Percentiles rank a stretch among this genome's conserved stretches.
Conservation (phyloP, 1,140 invertebrate species). For the Aphidius gifuensis region DNA sequence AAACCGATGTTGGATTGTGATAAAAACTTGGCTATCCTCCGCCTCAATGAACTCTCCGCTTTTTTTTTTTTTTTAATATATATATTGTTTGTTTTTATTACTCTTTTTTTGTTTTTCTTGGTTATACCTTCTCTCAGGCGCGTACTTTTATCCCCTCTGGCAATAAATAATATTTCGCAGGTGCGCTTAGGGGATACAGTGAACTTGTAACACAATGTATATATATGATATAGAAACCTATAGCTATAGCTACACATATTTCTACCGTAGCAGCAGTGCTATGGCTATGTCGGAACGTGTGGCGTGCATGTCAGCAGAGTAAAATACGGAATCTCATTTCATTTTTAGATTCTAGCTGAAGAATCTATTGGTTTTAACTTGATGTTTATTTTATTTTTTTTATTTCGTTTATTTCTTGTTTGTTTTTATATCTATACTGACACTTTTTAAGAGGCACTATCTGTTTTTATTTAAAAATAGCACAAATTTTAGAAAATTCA, state of each 20-base stretch:
- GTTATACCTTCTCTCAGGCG: constrained; percentile 10
- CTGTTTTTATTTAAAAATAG: too few relatives aligned
- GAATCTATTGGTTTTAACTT: background rate
- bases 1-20: constrained; percentile 37
- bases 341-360: too few relatives aligned
- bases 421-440: too few relatives aligned
- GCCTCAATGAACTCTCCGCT: constrained; percentile 6
- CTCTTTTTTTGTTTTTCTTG: constrained; percentile 23
- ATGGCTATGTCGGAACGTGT: constrained; percentile 17
- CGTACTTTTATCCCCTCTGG: constrained; percentile 14
- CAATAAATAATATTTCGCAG: constrained; percentile 53
- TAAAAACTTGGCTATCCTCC: constrained; percentile 33
- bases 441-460: too few relatives aligned
- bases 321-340: constrained; percentile 18
- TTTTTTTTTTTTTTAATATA: constrained; percentile 11
- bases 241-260: constrained; percentile 13
- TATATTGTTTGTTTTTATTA: constrained; percentile 22
- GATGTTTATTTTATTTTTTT: background rate
- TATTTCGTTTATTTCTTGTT: background rate
- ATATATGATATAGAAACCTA: constrained; percentile 19
- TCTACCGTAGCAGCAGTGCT: constrained; percentile 27
- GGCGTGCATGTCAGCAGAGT: constrained; percentile 23
- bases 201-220: constrained; percentile 29
- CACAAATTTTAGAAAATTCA: too few relatives aligned
- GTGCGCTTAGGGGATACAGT: constrained; percentile 36